Evolutionary conservation across 1,140 invertebrate genomes (phyloP).

Genomic region (Leptopilina clavipes): DNA sequence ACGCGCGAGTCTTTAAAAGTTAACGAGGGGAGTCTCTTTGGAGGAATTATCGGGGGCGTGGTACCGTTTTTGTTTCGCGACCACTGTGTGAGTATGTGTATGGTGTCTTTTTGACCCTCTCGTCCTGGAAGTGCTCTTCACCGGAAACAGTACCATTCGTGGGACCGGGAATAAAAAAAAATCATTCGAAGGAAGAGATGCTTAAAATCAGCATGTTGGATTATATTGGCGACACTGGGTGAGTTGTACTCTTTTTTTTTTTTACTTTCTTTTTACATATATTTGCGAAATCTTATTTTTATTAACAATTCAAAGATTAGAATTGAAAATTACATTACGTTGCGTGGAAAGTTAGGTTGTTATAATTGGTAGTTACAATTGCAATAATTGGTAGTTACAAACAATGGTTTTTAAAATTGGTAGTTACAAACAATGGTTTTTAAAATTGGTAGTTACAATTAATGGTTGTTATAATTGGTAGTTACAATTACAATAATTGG

Average conservation of each 20-base stretch:
- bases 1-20: conserved; percentile 22
- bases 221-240: conserved; percentile 26
- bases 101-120: neutral
- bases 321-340: too few species aligned
- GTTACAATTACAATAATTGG: too few species aligned
- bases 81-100: neutral
- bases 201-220: conserved; percentile 33
- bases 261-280: too few species aligned
- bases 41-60: conserved; percentile 31
- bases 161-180: conserved; percentile 1
- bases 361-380: too few species aligned
- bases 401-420: too few species aligned
- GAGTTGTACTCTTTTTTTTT: neutral
- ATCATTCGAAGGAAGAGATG: neutral
- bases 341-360: too few species aligned
- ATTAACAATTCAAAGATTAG: too few species aligned
- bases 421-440: too few species aligned
- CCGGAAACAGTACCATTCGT: conserved; percentile 13
- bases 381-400: too few species aligned
- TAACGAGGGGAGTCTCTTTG: conserved; percentile 13
- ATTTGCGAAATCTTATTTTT: too few species aligned
- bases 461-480: too few species aligned
- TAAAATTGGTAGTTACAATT: too few species aligned
- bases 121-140: conserved; percentile 13
- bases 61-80: conserved; percentile 25